Base-by-base conservation (phyloP, 2,113 vertebrate species). In the Telmatochromis brichardi region DNA sequence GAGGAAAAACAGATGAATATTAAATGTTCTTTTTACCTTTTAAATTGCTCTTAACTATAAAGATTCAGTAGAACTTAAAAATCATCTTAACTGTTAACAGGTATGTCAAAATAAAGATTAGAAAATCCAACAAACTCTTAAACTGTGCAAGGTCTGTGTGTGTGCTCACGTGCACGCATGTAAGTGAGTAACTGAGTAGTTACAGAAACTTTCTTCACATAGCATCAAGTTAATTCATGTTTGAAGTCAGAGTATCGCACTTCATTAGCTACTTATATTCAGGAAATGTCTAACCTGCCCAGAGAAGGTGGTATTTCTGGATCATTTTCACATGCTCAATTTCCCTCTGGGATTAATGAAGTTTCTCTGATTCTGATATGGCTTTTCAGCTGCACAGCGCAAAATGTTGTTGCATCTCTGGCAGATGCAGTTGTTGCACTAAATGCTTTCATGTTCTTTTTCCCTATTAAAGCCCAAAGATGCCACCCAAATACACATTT, bases 361-460 rank as follows among this genome's bases (percentile, higher is more conserved):
- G 5, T 63, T 63, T 63, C 28, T 33, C 58, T 63, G 58, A 63
- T 33, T 63, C 58, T 33, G 58, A 19, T 19, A 11, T 63, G 31
- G 3, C 58, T 63, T 0, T 19, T 35, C 9, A 35, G 31, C 31
- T 63, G 31, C 4, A 63, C 12, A 57, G 54, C 0, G 0, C 31
- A 63, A 35, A 0, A 35, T 63, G 31, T n/a, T 63, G 31, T 35
- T 63, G 58, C 58, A 63, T 63, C 17, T 35, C 58, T n/a, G 17
- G 58, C 17, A 2, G 15, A 63, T 63, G 58, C 28, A 63, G 17
- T 63, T 35, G 31, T 35, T 63, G 9, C 58, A 63, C 31, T 63
- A 0, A 63, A 63, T 35, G 1, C 15, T 63, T 35, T 35, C 0
- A 0, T 63, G 31, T 2, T 63, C 6, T 5, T 35, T 12, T 63